These are phyloP conservation scores for Poeciliopsis turrubarensis DNA, from an alignment of 2,113 vertebrate species.

Conservation along the genomic window DNA sequence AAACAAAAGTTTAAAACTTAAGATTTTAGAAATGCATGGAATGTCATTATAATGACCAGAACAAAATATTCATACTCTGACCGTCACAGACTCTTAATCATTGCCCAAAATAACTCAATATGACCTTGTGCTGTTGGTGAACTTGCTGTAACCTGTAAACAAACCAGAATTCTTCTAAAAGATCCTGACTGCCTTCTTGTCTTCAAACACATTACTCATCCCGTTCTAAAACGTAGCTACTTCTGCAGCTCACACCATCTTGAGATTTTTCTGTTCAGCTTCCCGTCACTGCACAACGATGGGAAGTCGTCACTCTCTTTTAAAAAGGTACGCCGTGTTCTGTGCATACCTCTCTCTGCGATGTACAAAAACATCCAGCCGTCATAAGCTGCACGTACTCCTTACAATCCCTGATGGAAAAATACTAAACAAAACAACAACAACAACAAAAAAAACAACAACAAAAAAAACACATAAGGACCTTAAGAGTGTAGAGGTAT, in stretches of 20 bases:
- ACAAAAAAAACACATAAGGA: no score
- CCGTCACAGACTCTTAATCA: neutral
- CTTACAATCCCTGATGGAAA: neutral
- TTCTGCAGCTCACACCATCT: slow-evolving; percentile 15
- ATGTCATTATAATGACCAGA: neutral
- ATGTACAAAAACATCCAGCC: neutral
- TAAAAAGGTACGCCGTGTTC: neutral
- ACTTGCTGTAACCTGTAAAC: neutral
- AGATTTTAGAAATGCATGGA: no score
- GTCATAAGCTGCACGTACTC: neutral
- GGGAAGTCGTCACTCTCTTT: neutral
- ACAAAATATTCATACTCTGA: neutral
- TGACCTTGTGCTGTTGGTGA: neutral
- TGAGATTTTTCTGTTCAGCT: slow-evolving; percentile 3
- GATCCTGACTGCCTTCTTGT: neutral
- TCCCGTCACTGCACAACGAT: neutral
- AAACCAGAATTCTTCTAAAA: neutral
- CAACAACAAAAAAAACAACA: no score
- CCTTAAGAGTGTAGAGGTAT: neutral
- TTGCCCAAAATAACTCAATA: neutral
- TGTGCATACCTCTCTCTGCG: neutral
- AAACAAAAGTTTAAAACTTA: no score
- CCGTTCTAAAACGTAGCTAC: slow-evolving; percentile 21
- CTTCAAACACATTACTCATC: slow-evolving; percentile 37
- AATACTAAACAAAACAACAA: no score